phyloP scores from a whole-genome alignment of 2,113 vertebrate genomes.

The Vireo altiloquus region DNA sequence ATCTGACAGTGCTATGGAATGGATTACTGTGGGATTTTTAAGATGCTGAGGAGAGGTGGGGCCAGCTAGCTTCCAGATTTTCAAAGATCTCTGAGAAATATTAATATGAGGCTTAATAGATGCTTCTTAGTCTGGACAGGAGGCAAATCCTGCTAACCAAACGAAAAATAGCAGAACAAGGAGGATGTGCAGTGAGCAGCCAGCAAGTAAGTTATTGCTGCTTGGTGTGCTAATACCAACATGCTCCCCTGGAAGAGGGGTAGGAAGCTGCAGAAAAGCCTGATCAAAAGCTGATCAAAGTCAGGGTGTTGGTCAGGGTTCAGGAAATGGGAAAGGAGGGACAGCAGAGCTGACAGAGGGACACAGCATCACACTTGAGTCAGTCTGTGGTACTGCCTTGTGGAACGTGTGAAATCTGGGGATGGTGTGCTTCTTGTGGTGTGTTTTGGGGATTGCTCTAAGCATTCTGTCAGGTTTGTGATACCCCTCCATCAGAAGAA shows the following conservation, averaged over 20 bases:
- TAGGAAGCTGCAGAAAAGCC: background rate
- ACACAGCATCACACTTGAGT: background rate
- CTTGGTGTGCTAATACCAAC: background rate
- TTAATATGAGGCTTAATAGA: background rate
- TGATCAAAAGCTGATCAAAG: background rate
- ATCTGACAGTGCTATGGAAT: background rate
- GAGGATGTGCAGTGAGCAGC: background rate
- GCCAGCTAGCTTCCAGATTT: background rate
- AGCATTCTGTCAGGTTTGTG: background rate
- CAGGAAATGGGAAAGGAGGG: background rate
- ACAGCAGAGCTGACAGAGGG: background rate
- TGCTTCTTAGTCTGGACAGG: background rate
- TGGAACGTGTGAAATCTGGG: background rate
- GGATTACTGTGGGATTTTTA: background rate
- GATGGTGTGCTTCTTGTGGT: background rate
- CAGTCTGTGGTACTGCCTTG: rapidly evolving
- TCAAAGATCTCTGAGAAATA: background rate
- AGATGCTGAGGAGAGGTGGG: background rate
- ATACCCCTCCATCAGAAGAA: background rate
- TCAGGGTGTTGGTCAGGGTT: background rate
- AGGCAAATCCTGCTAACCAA: background rate
- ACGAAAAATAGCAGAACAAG: background rate
- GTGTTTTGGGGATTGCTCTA: background rate
- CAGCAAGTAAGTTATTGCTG: background rate
- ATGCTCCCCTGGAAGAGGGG: background rate